A percentile compares a stretch with the other conserved stretches of the same genome.
phyloP scores from a whole-genome alignment of 1,140 invertebrate species.

The Sminthurinus signatus region DNA sequence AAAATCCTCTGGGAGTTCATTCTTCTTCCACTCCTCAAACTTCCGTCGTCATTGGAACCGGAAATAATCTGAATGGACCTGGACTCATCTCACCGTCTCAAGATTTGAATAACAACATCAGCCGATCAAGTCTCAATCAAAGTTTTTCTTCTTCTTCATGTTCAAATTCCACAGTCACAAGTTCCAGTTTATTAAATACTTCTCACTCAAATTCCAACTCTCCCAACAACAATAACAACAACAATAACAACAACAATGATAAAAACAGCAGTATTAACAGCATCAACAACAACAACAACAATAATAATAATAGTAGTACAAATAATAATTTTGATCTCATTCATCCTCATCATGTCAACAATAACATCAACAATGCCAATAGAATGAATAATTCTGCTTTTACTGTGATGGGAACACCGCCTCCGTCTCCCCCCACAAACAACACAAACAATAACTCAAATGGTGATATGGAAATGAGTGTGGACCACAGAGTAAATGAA shows the following conservation, averaged over 20 bases:
- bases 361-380: too few species aligned
- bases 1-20: background rate
- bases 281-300: too few species aligned
- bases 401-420: slow-evolving; percentile 13
- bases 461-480: slow-evolving; percentile 16
- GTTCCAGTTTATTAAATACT: too few species aligned
- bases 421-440: slow-evolving; percentile 14
- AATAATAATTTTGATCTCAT: slow-evolving; percentile 8
- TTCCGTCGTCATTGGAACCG: too few species aligned
- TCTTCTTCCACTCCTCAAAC: background rate
- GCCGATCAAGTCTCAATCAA: background rate
- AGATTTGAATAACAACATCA: slow-evolving; percentile 35
- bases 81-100: slow-evolving; percentile 13
- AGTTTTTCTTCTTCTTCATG: too few species aligned
- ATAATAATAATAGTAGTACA: too few species aligned
- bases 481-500: slow-evolving; percentile 1
- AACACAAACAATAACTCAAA: too few species aligned
- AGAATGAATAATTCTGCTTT: slow-evolving; percentile 8
- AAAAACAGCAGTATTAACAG: too few species aligned
- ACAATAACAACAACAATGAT: too few species aligned
- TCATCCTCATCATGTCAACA: too few species aligned
- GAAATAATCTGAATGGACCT: slow-evolving; percentile 3
- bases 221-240: too few species aligned
- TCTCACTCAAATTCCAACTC: too few species aligned
- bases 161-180: slow-evolving; percentile 11